These are phyloP conservation scores for Nesogale talazaci DNA, from an alignment of 2,113 vertebrate genomes.

Conservation along the genomic window DNA sequence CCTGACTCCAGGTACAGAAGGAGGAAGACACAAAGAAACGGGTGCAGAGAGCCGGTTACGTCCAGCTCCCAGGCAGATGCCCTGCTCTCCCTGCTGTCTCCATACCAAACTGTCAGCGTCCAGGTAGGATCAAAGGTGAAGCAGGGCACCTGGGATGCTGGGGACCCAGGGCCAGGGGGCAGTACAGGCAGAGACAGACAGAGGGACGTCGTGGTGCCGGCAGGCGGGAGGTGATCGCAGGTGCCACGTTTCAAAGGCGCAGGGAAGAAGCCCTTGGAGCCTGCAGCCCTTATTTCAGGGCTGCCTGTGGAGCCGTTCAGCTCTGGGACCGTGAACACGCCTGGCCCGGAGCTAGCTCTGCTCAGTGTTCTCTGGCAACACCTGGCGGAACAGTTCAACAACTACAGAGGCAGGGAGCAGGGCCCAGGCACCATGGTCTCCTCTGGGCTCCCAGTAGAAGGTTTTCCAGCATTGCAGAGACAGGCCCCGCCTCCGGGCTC, in stretches of 20 bases:
- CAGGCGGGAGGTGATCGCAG: background rate
- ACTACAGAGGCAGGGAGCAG: slow-evolving; percentile 80
- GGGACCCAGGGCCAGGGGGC: background rate
- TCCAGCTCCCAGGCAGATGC: too few relatives aligned
- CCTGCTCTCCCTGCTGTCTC: background rate
- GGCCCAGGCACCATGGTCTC: background rate
- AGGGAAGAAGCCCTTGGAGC: background rate
- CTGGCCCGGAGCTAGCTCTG: slow-evolving; percentile 62
- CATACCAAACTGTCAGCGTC: background rate
- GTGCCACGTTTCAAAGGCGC: background rate
- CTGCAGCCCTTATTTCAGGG: slow-evolving; percentile 30
- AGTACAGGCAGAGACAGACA: background rate
- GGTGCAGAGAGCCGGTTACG: background rate
- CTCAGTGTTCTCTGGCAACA: slow-evolving; percentile 91
- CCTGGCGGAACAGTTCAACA: slow-evolving; percentile 90
- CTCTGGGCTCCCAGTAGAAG: background rate
- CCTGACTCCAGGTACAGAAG: background rate
- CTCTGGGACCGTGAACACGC: slow-evolving; percentile 28
- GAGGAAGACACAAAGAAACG: background rate
- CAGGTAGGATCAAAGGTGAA: background rate
- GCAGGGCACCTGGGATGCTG: background rate
- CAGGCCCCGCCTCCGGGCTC: slow-evolving; percentile 20
- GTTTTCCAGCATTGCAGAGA: background rate
- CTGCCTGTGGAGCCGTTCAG: slow-evolving; percentile 64
- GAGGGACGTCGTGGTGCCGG: background rate